phyloP scores from a whole-genome alignment of 2,113 vertebrate species.

The Engystomops pustulosus region DNA sequence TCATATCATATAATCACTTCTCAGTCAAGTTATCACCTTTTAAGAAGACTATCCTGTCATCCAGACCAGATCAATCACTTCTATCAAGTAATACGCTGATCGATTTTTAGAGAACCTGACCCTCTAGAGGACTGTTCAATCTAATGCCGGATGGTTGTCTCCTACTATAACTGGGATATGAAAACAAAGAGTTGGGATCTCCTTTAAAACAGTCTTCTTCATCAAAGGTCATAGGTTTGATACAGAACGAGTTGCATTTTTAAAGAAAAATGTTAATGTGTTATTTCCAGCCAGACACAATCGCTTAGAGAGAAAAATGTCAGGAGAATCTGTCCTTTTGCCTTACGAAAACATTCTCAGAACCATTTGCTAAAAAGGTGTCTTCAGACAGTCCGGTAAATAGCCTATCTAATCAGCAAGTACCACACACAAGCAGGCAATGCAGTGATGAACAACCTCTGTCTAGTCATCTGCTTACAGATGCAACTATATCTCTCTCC shows the following conservation, averaged over 20 bases:
- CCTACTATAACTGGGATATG: not conserved
- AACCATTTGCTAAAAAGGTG: constrained; percentile 38
- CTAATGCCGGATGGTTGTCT: too few relatives aligned
- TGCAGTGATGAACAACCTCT: constrained; percentile 48
- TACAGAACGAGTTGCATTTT: not conserved
- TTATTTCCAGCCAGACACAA: not conserved
- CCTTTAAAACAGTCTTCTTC: not conserved
- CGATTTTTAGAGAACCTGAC: too few relatives aligned
- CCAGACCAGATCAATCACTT: too few relatives aligned
- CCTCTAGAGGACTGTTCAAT: too few relatives aligned
- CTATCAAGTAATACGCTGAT: too few relatives aligned
- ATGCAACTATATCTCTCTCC: constrained; percentile 53
- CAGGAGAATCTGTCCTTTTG: constrained; percentile 38
- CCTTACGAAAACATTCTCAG: constrained; percentile 24
- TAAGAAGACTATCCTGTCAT: too few relatives aligned
- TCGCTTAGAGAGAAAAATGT: not conserved
- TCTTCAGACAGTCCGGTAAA: constrained; percentile 31
- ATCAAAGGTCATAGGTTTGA: not conserved
- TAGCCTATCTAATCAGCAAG: constrained; percentile 39
- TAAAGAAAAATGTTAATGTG: not conserved
- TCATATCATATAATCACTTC: too few relatives aligned
- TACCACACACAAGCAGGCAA: constrained; percentile 31
- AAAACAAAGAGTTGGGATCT: not conserved
- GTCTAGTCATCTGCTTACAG: constrained; percentile 43
- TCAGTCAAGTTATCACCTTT: too few relatives aligned